Evolutionary conservation across 2,797 vertebrate species (phyloP).

Genomic region (Eupleurogrammus muticus): DNA sequence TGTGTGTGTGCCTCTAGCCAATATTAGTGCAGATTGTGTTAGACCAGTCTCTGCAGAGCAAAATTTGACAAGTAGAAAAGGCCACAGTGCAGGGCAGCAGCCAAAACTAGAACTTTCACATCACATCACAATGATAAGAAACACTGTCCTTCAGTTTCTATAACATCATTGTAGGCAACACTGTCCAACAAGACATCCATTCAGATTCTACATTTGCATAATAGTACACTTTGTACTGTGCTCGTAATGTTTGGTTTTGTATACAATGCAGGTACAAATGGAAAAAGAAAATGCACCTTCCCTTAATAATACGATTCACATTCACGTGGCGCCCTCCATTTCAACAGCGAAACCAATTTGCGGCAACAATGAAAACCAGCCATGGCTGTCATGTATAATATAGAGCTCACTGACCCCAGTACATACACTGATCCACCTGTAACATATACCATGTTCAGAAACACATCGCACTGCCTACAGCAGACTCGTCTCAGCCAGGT

Average conservation of each 20-base stretch:
- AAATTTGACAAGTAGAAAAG: too few relatives aligned
- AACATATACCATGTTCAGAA: neutral
- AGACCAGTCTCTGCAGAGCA: too few relatives aligned
- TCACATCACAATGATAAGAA: neutral
- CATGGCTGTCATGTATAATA: slow-evolving; percentile 6
- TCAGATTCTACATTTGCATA: neutral
- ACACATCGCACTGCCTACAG: neutral
- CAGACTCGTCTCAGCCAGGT: neutral
- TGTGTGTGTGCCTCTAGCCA: too few relatives aligned
- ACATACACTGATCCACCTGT: slow-evolving; percentile 13
- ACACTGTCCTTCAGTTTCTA: neutral
- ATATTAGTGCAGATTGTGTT: too few relatives aligned
- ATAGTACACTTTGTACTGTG: too few relatives aligned
- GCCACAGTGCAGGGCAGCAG: too few relatives aligned
- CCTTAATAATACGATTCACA: neutral
- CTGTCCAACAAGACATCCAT: neutral
- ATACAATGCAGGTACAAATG: neutral
- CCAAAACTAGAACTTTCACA: too few relatives aligned
- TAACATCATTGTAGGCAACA: neutral
- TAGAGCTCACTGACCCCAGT: slow-evolving; percentile 1
- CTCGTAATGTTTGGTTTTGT: neutral
- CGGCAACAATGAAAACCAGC: neutral
- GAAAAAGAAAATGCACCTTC: neutral
- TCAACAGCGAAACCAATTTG: neutral
- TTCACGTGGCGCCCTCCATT: neutral